These are phyloP conservation scores for Melinaea marsaeus DNA, from an alignment of 2,888 invertebrate genomes.

Conservation along the genomic window DNA sequence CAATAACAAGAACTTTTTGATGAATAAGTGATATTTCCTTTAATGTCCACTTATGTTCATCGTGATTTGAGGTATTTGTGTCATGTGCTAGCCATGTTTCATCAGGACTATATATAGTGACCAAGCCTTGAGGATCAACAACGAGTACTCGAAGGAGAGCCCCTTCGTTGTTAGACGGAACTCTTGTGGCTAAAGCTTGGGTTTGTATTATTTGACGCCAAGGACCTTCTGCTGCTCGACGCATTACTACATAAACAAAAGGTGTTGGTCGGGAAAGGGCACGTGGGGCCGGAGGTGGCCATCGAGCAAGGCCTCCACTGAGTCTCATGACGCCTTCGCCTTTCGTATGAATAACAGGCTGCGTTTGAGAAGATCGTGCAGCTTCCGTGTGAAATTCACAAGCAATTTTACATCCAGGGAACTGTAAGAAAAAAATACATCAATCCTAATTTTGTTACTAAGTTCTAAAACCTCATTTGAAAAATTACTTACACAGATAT, in stretches of 20 bases:
- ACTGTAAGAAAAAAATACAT: constrained; percentile 69
- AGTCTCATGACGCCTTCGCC: constrained; percentile 83
- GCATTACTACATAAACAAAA: constrained; percentile 84
- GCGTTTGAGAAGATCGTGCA: constrained; percentile 79
- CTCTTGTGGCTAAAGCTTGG: constrained; percentile 79
- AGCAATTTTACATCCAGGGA: constrained; percentile 84
- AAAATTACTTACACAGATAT: constrained; percentile 82
- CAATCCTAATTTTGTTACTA: not conserved
- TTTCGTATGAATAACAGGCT: constrained; percentile 83
- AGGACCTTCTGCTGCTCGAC: constrained; percentile 79
- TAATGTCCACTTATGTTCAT: constrained; percentile 79
- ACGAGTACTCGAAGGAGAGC: constrained; percentile 82
- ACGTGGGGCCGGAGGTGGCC: constrained; percentile 80
- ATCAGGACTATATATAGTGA: constrained; percentile 84
- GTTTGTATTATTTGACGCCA: constrained; percentile 84
- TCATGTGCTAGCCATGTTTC: constrained; percentile 78
- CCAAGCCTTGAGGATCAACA: constrained; percentile 83
- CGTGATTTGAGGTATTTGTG: constrained; percentile 69
- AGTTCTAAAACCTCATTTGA: not conserved
- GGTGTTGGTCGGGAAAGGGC: constrained; percentile 77
- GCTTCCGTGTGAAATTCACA: constrained; percentile 83
- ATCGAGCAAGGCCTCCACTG: constrained; percentile 79
- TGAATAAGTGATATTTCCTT: constrained; percentile 84
- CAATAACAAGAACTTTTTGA: constrained; percentile 83
- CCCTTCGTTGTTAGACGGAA: constrained; percentile 81